phyloP scores from a whole-genome alignment of 30 jellyfish, hydroid and myxozoan species.

The Mastigias papua region DNA sequence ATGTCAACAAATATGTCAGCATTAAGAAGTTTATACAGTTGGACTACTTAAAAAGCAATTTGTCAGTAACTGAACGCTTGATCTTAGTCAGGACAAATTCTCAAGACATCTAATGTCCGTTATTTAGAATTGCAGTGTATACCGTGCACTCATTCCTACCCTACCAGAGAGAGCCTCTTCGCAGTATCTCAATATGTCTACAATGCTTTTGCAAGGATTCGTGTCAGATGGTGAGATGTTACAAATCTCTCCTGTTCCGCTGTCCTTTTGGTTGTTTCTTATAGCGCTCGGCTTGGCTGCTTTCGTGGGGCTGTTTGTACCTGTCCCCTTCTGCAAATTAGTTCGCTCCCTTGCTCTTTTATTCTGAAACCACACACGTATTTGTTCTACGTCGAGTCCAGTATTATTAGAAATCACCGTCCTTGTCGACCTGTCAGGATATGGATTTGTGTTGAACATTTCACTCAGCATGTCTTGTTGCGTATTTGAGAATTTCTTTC shows the following conservation, averaged over 20 bases:
- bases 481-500: slow-evolving; percentile 33
- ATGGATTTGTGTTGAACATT: slow-evolving; percentile 21
- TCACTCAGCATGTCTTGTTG: slow-evolving; percentile 41
- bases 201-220: background rate
- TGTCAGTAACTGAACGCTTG: too few species aligned
- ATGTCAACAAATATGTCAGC: too few species aligned
- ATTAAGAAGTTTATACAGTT: too few species aligned
- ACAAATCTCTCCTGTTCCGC: background rate
- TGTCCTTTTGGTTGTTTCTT: background rate
- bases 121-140: too few species aligned
- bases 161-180: background rate
- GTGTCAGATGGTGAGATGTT: background rate
- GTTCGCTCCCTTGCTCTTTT: slow-evolving; percentile 45
- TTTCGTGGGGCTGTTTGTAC: background rate
- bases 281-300: background rate
- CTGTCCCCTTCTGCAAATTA: background rate
- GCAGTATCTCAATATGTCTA: background rate
- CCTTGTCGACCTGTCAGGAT: slow-evolving; percentile 19
- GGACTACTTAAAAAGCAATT: too few species aligned
- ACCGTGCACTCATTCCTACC: background rate
- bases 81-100: too few species aligned
- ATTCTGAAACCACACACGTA: slow-evolving; percentile 59
- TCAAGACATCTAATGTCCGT: too few species aligned
- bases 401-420: slow-evolving; percentile 29
- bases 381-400: slow-evolving; percentile 49